phyloP scores from a whole-genome alignment of 2,888 invertebrate species.

The Oxytorus armatus region DNA sequence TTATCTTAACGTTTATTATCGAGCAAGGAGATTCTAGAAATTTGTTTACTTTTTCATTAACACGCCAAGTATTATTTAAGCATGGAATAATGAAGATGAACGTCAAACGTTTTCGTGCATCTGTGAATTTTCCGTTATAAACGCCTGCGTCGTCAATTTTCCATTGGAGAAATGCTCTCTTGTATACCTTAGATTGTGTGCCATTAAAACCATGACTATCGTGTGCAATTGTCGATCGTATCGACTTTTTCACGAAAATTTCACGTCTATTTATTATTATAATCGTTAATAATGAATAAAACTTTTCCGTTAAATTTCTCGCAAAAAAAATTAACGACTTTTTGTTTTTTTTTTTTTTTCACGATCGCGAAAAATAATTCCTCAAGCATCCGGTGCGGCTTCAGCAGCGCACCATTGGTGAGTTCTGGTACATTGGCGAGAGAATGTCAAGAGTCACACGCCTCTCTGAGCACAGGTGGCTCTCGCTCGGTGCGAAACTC shows the following conservation, averaged over 20 bases:
- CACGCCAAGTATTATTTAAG: slow-evolving; percentile 11
- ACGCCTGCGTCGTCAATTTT: slow-evolving; percentile 26
- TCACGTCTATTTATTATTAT: slow-evolving; percentile 9
- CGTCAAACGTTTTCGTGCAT: slow-evolving; percentile 20
- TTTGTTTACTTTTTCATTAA: slow-evolving; percentile 10
- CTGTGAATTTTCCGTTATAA: slow-evolving; percentile 27
- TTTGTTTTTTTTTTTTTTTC: too few species aligned
- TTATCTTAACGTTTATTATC: too few species aligned
- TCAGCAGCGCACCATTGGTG: slow-evolving; percentile 8
- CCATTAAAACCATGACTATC: slow-evolving; percentile 30
- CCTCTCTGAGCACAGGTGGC: slow-evolving; percentile 18
- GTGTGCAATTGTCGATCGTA: too few species aligned
- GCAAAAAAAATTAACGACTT: slow-evolving; percentile 39
- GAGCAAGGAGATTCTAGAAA: not conserved
- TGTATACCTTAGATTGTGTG: slow-evolving; percentile 14
- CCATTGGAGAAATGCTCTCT: slow-evolving; percentile 7
- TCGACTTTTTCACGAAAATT: not conserved
- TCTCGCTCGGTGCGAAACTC: slow-evolving; percentile 29
- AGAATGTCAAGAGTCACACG: slow-evolving; percentile 26
- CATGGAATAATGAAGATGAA: slow-evolving; percentile 21
- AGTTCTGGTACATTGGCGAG: slow-evolving; percentile 15
- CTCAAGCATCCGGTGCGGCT: slow-evolving; percentile 48
- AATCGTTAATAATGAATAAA: slow-evolving; percentile 14
- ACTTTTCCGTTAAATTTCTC: slow-evolving; percentile 19
- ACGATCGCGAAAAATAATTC: slow-evolving; percentile 49